A percentile compares a stretch with the other conserved stretches of the same genome.
These are phyloP conservation scores for Pelodiscus sinensis DNA, from an alignment of 2,113 vertebrate genomes.

Conservation along the genomic window DNA sequence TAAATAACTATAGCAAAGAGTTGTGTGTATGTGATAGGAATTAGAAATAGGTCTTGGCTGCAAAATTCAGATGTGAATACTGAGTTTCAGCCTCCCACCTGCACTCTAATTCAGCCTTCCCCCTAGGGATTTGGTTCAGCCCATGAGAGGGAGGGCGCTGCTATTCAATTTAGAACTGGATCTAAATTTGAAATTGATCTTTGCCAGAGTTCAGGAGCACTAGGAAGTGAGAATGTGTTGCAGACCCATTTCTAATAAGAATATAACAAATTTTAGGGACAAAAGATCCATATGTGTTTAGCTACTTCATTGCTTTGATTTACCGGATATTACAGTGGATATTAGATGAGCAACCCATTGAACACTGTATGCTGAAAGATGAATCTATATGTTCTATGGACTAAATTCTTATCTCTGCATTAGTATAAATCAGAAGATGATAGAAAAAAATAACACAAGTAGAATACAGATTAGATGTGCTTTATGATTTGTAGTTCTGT, in stretches of 20 bases:
- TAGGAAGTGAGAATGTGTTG: constrained; percentile 31
- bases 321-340: background rate
- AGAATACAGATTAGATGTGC: background rate
- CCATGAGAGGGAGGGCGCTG: constrained; percentile 38
- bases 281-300: background rate
- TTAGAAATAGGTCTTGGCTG: constrained; percentile 17
- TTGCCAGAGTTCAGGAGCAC: constrained; percentile 35
- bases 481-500: background rate
- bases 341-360: background rate
- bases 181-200: constrained; percentile 43
- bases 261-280: constrained; percentile 34
- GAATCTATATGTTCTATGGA: constrained; percentile 8
- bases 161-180: constrained; percentile 50
- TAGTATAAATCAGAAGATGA: background rate
- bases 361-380: background rate
- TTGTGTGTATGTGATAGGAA: background rate
- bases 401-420: background rate
- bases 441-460: background rate
- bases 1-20: background rate
- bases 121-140: constrained; percentile 25
- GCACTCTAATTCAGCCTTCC: constrained; percentile 33
- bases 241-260: constrained; percentile 21
- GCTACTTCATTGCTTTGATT: background rate
- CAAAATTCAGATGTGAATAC: constrained; percentile 7
- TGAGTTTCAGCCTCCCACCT: constrained; percentile 8